These are phyloP conservation scores for Drosophila lowei DNA, from an alignment of 1,140 invertebrate genomes.

Conservation along the genomic window DNA sequence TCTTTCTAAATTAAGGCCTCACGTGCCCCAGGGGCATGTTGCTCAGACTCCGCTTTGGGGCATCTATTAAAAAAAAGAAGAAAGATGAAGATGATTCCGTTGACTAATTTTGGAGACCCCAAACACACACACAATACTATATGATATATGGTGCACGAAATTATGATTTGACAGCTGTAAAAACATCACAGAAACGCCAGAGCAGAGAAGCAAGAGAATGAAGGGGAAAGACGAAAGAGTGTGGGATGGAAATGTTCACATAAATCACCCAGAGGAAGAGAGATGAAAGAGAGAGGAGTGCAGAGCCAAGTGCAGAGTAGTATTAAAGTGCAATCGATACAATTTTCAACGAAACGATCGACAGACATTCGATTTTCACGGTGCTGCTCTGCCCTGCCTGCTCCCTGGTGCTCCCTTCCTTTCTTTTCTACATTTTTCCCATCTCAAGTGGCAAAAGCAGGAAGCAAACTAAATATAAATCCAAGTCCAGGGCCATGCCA, in stretches of 20 bases:
- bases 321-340: conserved; percentile 67
- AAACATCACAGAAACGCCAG: conserved; percentile 17
- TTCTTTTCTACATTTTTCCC: conserved; percentile 14
- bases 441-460: conserved; percentile 65
- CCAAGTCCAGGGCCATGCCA: conserved; percentile 45
- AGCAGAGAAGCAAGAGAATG: not conserved
- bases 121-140: conserved; percentile 5
- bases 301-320: conserved; percentile 12
- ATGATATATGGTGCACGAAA: conserved; percentile 41
- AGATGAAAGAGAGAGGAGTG: not conserved
- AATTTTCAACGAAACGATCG: conserved; percentile 34
- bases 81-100: conserved; percentile 17
- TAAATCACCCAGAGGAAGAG: conserved; percentile 38
- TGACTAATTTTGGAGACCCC: conserved; percentile 52
- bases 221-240: too few species aligned
- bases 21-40: conserved; percentile 30
- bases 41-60: not conserved
- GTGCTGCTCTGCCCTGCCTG: not conserved
- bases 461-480: conserved; percentile 79
- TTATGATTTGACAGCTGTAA: conserved; percentile 37
- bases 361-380: conserved; percentile 10
- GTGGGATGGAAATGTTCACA: conserved; percentile 10
- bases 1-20: conserved; percentile 51
- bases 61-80: not conserved
- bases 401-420: conserved; percentile 13